Evolutionary conservation across 2,797 vertebrate species (phyloP).

Genomic region (Botia almorhae): DNA sequence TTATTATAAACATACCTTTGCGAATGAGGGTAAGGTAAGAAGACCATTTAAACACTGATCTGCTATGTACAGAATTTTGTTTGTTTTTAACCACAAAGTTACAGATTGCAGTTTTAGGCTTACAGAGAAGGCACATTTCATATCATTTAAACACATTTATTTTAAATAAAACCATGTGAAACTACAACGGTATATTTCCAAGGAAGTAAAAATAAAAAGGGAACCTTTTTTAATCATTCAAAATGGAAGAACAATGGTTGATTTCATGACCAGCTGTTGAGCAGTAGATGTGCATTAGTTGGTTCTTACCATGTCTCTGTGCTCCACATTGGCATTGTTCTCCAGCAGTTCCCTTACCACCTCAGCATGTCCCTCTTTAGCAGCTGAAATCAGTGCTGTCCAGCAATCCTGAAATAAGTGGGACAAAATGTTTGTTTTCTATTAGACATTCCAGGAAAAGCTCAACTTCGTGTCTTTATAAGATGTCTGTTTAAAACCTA

Average conservation of each 20-base stretch:
- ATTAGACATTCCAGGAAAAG: constrained; percentile 30
- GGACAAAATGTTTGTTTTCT: constrained; percentile 52
- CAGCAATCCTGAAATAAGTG: constrained; percentile 88
- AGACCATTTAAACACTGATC: too few species aligned
- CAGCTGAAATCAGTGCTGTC: constrained; percentile 95
- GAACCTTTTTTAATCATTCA: neutral
- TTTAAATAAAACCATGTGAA: neutral
- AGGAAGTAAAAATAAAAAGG: neutral
- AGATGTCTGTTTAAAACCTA: constrained; percentile 63
- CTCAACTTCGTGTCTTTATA: constrained; percentile 36
- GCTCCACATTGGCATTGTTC: constrained; percentile 89
- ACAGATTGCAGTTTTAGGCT: too few species aligned
- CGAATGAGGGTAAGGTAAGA: too few species aligned
- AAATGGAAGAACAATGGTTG: neutral
- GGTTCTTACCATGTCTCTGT: constrained; percentile 91
- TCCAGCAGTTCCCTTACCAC: constrained; percentile 89
- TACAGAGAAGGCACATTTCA: neutral
- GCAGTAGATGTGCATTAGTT: neutral
- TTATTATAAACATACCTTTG: too few species aligned
- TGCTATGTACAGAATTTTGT: too few species aligned
- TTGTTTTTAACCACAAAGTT: too few species aligned
- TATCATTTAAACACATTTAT: neutral
- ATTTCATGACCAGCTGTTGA: neutral
- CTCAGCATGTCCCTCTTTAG: constrained; percentile 92
- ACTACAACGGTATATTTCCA: neutral